Base-by-base conservation (phyloP, 2,888 invertebrate genomes). In the Parelbella ahira region DNA sequence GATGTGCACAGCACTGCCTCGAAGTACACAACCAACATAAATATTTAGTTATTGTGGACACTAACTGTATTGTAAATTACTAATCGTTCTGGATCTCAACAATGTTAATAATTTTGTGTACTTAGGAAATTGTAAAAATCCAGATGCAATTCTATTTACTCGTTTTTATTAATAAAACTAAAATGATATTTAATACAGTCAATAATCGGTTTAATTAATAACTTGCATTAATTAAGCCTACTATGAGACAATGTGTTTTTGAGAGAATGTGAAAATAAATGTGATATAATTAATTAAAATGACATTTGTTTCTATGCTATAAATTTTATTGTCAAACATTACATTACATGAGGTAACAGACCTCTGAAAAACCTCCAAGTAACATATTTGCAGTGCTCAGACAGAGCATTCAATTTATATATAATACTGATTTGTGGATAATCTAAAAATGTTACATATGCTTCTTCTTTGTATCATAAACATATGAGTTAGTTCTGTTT, bases 311-410 rank as follows among this genome's bases (percentile, higher is more conserved):
- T 59, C 64, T 76, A 68, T 63, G 58, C 64, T 67, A 64, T 63
- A 63, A 56, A 71, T 66, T 83, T 81, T 82, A 83, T 78, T 82
- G 77, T 77, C 79, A 77, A 78, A 72, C 63, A 62, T 68, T 71
- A 66, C 60, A 61, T 65, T 72, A 75, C 62, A 64, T 51, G 70
- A 68, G 65, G 68, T 50, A 65, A 65, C 59, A 60, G 44, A 63
- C 67, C 65, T 57, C 63, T 48, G 55, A 63, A 62, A 68, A 68
- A 66, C 54, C 62, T 63, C 52, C 44, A 54, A 55, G 61, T 62
- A 70, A 70, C 56, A 68, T 67, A 69, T 60, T 60, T 60, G 54
- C 48, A 68, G 73, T 79, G 72, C 4, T 15, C 15, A 15, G 15
- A 15, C 15, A 68, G 58, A 74, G 53, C 68, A 74, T 73, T 63